These are phyloP conservation scores for Ommatoiulus sabulosus DNA, from an alignment of 2,888 invertebrate species.

Conservation along the genomic window DNA sequence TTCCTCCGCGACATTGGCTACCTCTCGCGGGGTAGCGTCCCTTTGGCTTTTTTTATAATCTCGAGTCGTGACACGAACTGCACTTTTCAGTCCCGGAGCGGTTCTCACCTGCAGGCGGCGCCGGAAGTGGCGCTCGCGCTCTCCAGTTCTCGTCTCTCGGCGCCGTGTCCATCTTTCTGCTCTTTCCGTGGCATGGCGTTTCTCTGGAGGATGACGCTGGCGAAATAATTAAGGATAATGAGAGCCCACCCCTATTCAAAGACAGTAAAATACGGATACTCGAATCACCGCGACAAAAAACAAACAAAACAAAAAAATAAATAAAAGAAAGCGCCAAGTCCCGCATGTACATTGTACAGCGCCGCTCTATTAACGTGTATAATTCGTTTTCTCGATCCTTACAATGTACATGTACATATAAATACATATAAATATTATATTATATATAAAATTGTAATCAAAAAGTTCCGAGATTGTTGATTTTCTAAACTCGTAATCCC, in stretches of 20 bases:
- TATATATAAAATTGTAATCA: constrained; percentile 27
- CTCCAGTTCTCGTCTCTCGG: background rate
- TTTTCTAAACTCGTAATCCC: background rate
- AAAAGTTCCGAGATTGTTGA: background rate
- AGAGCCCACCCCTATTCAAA: background rate
- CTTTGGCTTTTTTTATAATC: too few species aligned
- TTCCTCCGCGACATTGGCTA: background rate
- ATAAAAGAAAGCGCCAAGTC: background rate
- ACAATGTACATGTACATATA: constrained; percentile 2
- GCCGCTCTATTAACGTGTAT: constrained; percentile 7
- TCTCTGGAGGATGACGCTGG: background rate
- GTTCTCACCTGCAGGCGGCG: background rate
- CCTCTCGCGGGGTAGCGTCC: too few species aligned
- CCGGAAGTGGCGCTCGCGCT: background rate
- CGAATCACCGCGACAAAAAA: background rate
- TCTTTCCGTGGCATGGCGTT: constrained; percentile 15
- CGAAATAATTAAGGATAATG: background rate
- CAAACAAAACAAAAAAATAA: too few species aligned
- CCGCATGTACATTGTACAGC: constrained; percentile 22
- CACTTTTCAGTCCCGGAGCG: background rate
- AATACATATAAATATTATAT: constrained; percentile 20
- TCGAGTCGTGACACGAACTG: too few species aligned
- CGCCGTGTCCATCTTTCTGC: background rate
- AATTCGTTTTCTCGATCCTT: background rate
- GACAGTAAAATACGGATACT: background rate